phyloP scores from a whole-genome alignment of 2,888 invertebrate species.

The Pecten maximus region DNA sequence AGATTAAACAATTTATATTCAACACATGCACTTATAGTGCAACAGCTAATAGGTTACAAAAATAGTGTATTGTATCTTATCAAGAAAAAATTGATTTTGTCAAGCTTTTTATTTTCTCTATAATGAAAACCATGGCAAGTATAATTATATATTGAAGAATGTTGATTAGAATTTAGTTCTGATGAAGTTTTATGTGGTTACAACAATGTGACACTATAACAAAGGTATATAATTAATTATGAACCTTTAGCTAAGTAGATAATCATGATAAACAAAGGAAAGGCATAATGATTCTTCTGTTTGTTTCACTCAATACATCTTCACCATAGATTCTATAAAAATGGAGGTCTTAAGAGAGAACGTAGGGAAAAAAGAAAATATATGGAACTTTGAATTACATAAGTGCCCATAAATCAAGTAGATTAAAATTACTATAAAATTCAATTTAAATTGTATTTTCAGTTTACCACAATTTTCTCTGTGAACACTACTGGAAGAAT shows the following conservation, averaged over 20 bases:
- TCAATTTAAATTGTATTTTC: too few relatives aligned
- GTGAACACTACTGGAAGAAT: too few relatives aligned
- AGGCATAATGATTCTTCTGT: too few relatives aligned
- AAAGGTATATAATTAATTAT: background rate
- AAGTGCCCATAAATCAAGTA: too few relatives aligned
- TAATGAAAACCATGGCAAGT: background rate
- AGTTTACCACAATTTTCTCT: too few relatives aligned
- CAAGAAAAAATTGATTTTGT: background rate
- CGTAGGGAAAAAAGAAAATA: too few relatives aligned
- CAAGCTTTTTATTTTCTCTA: background rate
- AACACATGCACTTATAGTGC: background rate
- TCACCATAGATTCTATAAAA: too few relatives aligned
- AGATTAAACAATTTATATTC: background rate
- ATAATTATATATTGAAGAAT: background rate
- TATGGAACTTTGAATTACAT: too few relatives aligned
- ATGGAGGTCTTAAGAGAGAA: too few relatives aligned
- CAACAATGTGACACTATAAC: background rate
- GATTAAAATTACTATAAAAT: too few relatives aligned
- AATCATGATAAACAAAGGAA: background rate
- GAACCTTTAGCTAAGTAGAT: background rate
- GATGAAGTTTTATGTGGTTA: background rate
- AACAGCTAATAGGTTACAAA: background rate
- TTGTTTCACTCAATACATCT: too few relatives aligned
- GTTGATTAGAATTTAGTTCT: background rate
- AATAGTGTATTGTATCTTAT: background rate